Evolutionary conservation across 2,113 vertebrate genomes (phyloP).

Genomic region (Neogobius melanostomus): DNA sequence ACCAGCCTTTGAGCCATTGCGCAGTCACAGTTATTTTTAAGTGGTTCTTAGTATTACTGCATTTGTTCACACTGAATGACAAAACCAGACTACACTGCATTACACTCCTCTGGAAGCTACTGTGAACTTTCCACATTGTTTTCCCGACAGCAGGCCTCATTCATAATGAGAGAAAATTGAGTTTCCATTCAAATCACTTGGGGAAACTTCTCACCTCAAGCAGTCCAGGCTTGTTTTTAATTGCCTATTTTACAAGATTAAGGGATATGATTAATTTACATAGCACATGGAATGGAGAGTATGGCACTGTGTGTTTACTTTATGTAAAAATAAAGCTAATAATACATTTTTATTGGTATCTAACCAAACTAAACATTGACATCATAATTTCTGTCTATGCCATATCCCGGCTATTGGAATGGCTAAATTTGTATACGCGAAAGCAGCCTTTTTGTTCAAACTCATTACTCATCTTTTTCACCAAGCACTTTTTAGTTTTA

Average conservation of each 20-base stretch:
- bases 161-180: conserved; percentile 10
- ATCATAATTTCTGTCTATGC: no score
- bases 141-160: conserved; percentile 14
- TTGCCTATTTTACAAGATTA: background rate
- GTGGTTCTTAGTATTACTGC: conserved; percentile 18
- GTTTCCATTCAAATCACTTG: conserved; percentile 2
- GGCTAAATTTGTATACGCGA: no score
- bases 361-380: no score
- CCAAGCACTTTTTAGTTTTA: no score
- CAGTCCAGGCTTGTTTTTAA: background rate
- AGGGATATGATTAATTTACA: background rate
- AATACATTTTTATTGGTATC: no score
- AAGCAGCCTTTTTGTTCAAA: no score
- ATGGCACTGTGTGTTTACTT: no score
- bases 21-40: conserved; percentile 5
- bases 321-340: background rate
- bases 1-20: background rate
- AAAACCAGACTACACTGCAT: conserved; percentile 30
- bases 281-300: background rate
- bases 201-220: background rate
- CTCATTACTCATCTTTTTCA: no score
- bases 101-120: conserved; percentile 24
- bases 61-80: conserved; percentile 20
- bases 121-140: conserved; percentile 29
- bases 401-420: no score